A percentile compares a stretch with the other conserved stretches of the same genome.
Evolutionary conservation across 2,113 vertebrate genomes (phyloP).

Genomic region (Hystrix brachyura): DNA sequence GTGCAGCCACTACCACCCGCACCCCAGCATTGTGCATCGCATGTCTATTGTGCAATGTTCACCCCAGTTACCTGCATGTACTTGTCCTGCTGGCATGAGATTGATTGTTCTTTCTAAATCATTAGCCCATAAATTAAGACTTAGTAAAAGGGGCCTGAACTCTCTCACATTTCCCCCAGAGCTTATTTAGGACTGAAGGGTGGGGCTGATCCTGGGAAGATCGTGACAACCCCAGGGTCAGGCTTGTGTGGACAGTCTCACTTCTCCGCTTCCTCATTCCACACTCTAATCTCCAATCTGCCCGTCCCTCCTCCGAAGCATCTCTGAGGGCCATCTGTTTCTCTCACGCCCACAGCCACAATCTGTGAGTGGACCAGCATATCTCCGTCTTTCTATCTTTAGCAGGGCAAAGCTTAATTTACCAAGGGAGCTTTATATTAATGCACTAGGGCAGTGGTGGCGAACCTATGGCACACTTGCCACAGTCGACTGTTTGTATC

Average conservation of each 20-base stretch:
- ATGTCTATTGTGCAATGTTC: neutral
- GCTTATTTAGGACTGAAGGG: neutral
- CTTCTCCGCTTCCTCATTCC: neutral
- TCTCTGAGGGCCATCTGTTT: neutral
- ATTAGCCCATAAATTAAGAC: neutral
- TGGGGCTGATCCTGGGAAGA: neutral
- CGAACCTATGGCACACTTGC: neutral
- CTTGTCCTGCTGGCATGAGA: conserved; percentile 55
- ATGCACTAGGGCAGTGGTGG: neutral
- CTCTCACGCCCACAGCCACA: neutral
- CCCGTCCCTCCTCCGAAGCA: neutral
- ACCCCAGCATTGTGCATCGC: neutral
- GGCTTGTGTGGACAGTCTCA: neutral
- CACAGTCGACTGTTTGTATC: neutral
- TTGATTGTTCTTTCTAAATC: conserved; percentile 44
- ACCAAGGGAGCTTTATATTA: neutral
- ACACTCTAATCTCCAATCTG: rapidly evolving
- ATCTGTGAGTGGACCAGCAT: neutral
- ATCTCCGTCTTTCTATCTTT: neutral
- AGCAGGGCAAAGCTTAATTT: neutral
- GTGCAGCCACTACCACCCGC: neutral
- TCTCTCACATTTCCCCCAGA: neutral
- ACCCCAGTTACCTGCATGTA: neutral
- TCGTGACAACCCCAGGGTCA: neutral
- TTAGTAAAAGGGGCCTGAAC: neutral